Conservation (phyloP, 2,113 vertebrate species). For the Narcine bancroftii region DNA sequence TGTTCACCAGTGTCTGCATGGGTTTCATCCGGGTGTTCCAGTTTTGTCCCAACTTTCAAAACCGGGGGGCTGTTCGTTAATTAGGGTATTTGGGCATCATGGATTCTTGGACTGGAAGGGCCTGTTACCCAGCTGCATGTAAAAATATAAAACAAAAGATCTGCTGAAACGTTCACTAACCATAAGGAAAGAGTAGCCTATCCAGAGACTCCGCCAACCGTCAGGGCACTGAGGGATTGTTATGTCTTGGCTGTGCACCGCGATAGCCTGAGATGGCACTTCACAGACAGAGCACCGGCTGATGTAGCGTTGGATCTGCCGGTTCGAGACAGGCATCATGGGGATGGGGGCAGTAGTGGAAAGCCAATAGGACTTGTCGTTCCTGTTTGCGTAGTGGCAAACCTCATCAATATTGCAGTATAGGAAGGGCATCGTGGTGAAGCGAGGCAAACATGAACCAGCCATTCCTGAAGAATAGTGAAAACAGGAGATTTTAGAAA, state of each 20-base stretch:
- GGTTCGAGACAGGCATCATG: conserved; percentile 81
- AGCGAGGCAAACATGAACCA: conserved; percentile 83
- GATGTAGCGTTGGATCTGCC: conserved; percentile 76
- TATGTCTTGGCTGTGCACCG: conserved; percentile 85
- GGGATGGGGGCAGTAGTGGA: conserved; percentile 87
- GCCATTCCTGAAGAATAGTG: conserved; percentile 67
- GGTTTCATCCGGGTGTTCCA: no score
- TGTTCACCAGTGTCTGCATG: no score
- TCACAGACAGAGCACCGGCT: conserved; percentile 91
- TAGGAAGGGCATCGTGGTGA: conserved; percentile 94
- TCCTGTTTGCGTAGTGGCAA: conserved; percentile 84
- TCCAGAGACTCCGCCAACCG: conserved; percentile 93
- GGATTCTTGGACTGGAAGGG: no score
- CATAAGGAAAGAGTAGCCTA: conserved; percentile 96
- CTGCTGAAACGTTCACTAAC: conserved; percentile 50
- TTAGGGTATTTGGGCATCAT: no score
- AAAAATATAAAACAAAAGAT: no score
- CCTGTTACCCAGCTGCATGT: no score
- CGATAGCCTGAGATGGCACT: conserved; percentile 79
- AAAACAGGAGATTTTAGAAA: background rate
- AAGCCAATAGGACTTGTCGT: conserved; percentile 97
- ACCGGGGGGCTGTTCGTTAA: no score
- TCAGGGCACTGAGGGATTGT: conserved; percentile 78
- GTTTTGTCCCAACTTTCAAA: no score
- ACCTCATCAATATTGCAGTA: conserved; percentile 85